Percentiles rank a stretch among this genome's conserved stretches.
Evolutionary conservation across 2,888 invertebrate genomes (phyloP).

Genomic region (Callyntrura sp.): DNA sequence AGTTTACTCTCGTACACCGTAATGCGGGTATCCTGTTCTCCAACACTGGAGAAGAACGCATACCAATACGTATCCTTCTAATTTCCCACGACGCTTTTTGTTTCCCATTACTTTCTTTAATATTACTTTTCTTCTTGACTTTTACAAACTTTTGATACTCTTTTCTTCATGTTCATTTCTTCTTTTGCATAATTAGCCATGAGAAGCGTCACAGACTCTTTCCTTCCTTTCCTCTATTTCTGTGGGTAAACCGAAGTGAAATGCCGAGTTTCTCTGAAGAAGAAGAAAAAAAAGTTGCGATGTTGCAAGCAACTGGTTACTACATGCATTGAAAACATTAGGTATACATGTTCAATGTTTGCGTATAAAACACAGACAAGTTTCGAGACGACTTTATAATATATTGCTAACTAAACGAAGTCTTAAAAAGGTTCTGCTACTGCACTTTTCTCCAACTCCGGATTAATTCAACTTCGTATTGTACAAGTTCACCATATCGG

Average conservation of each 20-base stretch:
- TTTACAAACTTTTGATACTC: slow-evolving; percentile 56
- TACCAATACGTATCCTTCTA: slow-evolving; percentile 27
- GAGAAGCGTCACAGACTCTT: slow-evolving; percentile 24
- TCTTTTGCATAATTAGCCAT: slow-evolving; percentile 68
- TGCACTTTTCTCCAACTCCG: background rate
- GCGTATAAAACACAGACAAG: background rate
- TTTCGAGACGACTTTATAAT: slow-evolving; percentile 1
- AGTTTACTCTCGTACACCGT: background rate
- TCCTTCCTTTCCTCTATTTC: background rate
- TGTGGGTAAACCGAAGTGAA: slow-evolving; percentile 1
- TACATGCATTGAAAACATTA: slow-evolving; percentile 39
- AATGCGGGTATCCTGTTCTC: background rate
- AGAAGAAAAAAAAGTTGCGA: slow-evolving; percentile 25
- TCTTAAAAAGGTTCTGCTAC: background rate
- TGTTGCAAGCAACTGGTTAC: slow-evolving; percentile 59
- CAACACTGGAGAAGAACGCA: background rate
- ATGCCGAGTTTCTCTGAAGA: slow-evolving; percentile 24
- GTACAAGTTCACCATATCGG: slow-evolving; percentile 12
- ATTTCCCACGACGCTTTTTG: slow-evolving; percentile 28
- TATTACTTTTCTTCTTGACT: slow-evolving; percentile 61
- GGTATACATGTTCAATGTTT: slow-evolving; percentile 11
- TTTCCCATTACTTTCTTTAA: slow-evolving; percentile 32
- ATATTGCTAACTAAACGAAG: background rate
- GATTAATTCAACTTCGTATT: background rate
- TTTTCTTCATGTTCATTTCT: slow-evolving; percentile 48